Evolutionary conservation across 2,888 invertebrate species (phyloP).

Genomic region (Drepana falcataria): DNA sequence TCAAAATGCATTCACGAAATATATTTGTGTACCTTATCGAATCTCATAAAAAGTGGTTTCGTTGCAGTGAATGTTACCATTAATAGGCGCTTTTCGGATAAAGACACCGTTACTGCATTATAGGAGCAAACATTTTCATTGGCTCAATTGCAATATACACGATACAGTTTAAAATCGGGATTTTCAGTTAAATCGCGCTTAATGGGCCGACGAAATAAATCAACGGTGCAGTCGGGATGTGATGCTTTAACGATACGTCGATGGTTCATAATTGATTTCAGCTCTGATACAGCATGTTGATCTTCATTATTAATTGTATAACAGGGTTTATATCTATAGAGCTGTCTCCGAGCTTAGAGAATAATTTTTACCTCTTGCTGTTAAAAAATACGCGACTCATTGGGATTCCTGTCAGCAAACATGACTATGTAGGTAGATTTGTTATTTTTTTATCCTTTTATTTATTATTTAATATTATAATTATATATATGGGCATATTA

Average conservation of each 20-base stretch:
- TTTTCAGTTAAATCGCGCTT: slow-evolving; percentile 31
- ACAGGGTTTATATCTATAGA: too few species aligned
- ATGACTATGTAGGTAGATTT: too few species aligned
- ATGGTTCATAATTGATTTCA: not conserved
- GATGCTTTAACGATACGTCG: not conserved
- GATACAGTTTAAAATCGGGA: slow-evolving; percentile 24
- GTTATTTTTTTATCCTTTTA: too few species aligned
- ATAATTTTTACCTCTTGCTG: too few species aligned
- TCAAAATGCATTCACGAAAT: too few species aligned
- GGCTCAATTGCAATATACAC: slow-evolving; percentile 26
- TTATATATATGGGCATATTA: too few species aligned
- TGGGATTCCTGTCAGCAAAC: too few species aligned
- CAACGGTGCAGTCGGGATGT: slow-evolving; percentile 11
- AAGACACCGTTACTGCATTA: slow-evolving; percentile 2
- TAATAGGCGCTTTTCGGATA: not conserved
- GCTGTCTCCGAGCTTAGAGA: too few species aligned
- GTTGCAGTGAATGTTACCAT: not conserved
- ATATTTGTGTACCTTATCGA: not conserved
- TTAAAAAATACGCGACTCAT: too few species aligned
- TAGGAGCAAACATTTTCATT: slow-evolving; percentile 22
- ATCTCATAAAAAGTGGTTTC: not conserved
- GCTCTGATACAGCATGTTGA: not conserved
- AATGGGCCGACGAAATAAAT: slow-evolving; percentile 29
- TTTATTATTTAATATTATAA: too few species aligned
- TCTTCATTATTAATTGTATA: too few species aligned